A percentile compares a stretch with the other conserved stretches of the same genome.
Conservation (phyloP, 2,113 vertebrate genomes). For the Prionailurus viverrinus region DNA sequence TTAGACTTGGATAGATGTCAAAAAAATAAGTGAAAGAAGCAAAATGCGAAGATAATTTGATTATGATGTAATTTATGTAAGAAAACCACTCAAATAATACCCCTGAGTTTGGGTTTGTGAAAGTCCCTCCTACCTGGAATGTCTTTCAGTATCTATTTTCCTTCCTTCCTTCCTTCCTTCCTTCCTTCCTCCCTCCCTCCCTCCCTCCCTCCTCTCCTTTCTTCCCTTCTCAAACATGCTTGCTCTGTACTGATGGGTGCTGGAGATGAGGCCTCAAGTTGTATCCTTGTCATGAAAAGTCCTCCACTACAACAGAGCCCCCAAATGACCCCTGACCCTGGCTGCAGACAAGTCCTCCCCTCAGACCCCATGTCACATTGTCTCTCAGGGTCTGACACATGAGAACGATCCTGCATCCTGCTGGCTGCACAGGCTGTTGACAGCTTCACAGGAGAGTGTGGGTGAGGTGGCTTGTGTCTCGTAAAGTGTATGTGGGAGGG, state of each 20-base stretch:
- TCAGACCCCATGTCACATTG: accelerated
- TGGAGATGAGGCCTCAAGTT: neutral
- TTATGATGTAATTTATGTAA: neutral
- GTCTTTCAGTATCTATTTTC: neutral
- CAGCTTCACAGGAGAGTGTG: neutral
- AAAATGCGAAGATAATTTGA: constrained; percentile 8
- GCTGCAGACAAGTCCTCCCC: neutral
- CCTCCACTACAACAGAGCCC: neutral
- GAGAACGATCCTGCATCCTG: neutral
- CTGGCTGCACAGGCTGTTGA: neutral
- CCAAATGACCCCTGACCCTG: neutral
- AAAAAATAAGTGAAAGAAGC: neutral
- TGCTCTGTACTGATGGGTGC: neutral
- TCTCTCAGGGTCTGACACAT: neutral
- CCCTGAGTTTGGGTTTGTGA: neutral
- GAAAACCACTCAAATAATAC: neutral
- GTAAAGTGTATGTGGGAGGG: neutral
- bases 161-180: neutral
- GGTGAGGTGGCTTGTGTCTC: neutral
- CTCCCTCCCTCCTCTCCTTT: neutral
- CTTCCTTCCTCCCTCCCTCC: too few species aligned
- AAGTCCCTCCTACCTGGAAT: neutral
- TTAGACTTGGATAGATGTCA: neutral
- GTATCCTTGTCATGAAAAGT: neutral
- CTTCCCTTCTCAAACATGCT: neutral